Evolutionary conservation across 2,888 invertebrate genomes (phyloP), one percentile per base, ranked within the genome.

Genomic region (Suillia variegata): DNA sequence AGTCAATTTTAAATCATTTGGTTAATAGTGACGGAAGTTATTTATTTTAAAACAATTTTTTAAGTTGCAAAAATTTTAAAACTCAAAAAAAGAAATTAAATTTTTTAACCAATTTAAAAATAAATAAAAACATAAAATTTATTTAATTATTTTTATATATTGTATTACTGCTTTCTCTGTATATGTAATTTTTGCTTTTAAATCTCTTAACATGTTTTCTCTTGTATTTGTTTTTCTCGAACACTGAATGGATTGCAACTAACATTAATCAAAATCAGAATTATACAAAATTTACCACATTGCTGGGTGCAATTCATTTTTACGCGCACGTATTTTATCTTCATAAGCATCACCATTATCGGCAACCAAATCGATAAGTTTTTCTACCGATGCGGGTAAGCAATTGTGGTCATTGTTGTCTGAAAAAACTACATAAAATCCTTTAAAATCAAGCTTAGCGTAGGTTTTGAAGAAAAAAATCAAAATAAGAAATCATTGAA

Each of bases 301-400:
- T 70, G 79, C 75, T 71, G 82, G 75, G 73, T 79, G 81, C 70
- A 82, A 75, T 69, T 81, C 80, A 77, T 79, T 81, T 79, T 79
- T 82, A 74, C 75, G 78, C 76, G 79, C 74, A 71, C 80, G 79
- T 85, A 87, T 85, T 82, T 85, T 85, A 83, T 85, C 86, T 86
- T 87, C 87, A 85, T 86, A 87, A 80, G 85, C 86, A 84, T 87
- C 87, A 76, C 87, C 87, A 83, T 85, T 83, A 45, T 83, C 81
- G 79, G 87, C 86, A 77, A 87, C 87, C 79, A 82, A 78, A 79
- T 87, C 86, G 80, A 82, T 82, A 78, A 87, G 86, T 74, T 85
- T 85, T 70, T 83, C 82, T 80, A 82, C 75, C 84, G 85, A 78
- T 76, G 81, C 79, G 79, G 82, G 82, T 77, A 81, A 73, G 70